A percentile compares a stretch with the other conserved stretches of the same genome.
phyloP scores from a whole-genome alignment of 2,888 invertebrate genomes.

The Lissonota sp. region DNA sequence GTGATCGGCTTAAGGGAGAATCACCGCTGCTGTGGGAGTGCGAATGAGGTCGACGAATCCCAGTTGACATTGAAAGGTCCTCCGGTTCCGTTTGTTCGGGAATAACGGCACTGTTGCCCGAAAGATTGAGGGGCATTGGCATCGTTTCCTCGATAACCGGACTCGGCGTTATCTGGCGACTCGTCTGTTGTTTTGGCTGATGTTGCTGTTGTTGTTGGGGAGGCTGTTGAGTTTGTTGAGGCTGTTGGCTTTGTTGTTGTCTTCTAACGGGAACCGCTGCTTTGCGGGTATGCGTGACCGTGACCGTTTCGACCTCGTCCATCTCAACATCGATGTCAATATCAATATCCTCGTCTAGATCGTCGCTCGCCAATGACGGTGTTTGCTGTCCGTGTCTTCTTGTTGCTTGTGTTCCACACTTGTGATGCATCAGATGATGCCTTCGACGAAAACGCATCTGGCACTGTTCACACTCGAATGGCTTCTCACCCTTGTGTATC shows the following conservation, averaged over 20 bases:
- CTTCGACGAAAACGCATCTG: slow-evolving; percentile 92
- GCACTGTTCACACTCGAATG: slow-evolving; percentile 93
- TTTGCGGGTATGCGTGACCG: slow-evolving; percentile 74
- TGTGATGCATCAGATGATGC: slow-evolving; percentile 94
- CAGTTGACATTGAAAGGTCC: slow-evolving; percentile 91
- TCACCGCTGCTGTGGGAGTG: slow-evolving; percentile 84
- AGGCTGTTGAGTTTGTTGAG: slow-evolving; percentile 38
- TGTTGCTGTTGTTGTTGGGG: slow-evolving; percentile 71
- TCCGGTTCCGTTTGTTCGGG: slow-evolving; percentile 97
- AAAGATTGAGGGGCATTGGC: slow-evolving; percentile 86
- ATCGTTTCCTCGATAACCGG: slow-evolving; percentile 83
- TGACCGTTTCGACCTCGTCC: slow-evolving; percentile 85
- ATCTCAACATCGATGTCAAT: slow-evolving; percentile 84
- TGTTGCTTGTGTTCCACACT: slow-evolving; percentile 86
- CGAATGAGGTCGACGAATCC: slow-evolving; percentile 80
- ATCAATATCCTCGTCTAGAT: slow-evolving; percentile 77
- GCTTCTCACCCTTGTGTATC: slow-evolving; percentile 96
- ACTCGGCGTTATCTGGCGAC: slow-evolving; percentile 73
- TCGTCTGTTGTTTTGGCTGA: slow-evolving; percentile 77
- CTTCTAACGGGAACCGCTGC: slow-evolving; percentile 71
- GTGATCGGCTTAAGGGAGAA: slow-evolving; percentile 84
- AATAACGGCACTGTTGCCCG: slow-evolving; percentile 82
- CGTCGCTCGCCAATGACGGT: slow-evolving; percentile 76
- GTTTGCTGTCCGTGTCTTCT: slow-evolving; percentile 69
- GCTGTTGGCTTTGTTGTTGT: slow-evolving; percentile 54